phyloP scores from a whole-genome alignment of 2,797 vertebrate genomes.

The Salarias fasciatus region DNA sequence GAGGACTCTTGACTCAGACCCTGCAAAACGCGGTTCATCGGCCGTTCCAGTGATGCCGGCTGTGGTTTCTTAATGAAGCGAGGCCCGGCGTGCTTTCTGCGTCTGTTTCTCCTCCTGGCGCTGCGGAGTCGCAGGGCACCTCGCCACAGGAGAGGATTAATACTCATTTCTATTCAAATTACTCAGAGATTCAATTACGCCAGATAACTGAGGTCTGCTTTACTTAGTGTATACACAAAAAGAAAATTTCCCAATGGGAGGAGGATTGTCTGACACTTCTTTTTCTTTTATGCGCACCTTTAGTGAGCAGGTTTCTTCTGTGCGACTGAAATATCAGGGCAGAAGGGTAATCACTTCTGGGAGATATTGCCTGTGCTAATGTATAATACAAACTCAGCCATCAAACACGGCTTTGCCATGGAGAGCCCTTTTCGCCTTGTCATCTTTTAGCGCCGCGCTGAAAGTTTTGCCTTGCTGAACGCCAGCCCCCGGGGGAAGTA shows the following conservation, averaged over 20 bases:
- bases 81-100: constrained; percentile 27
- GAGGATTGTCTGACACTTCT: constrained; percentile 28
- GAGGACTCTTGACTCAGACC: constrained; percentile 34
- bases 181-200: constrained; percentile 69
- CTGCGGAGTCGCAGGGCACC: constrained; percentile 38
- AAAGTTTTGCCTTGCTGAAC: constrained; percentile 36
- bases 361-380: constrained; percentile 31
- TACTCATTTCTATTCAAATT: constrained; percentile 68
- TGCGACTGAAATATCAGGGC: constrained; percentile 9
- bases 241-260: constrained; percentile 19
- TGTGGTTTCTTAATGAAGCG: constrained; percentile 22
- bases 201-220: constrained; percentile 63
- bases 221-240: constrained; percentile 34
- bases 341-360: constrained; percentile 28
- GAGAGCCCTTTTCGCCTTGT: constrained; percentile 26
- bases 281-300: constrained; percentile 21
- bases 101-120: constrained; percentile 36
- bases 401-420: constrained; percentile 22
- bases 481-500: constrained; percentile 47
- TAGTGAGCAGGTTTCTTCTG: neutral
- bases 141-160: constrained; percentile 65
- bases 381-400: constrained; percentile 36
- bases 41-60: constrained; percentile 14
- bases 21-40: constrained; percentile 28
- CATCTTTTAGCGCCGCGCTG: constrained; percentile 36